A percentile compares a stretch with the other conserved stretches of the same genome.
Evolutionary conservation across 2,797 vertebrate genomes (phyloP).

Genomic region (Brachymystax lenok): DNA sequence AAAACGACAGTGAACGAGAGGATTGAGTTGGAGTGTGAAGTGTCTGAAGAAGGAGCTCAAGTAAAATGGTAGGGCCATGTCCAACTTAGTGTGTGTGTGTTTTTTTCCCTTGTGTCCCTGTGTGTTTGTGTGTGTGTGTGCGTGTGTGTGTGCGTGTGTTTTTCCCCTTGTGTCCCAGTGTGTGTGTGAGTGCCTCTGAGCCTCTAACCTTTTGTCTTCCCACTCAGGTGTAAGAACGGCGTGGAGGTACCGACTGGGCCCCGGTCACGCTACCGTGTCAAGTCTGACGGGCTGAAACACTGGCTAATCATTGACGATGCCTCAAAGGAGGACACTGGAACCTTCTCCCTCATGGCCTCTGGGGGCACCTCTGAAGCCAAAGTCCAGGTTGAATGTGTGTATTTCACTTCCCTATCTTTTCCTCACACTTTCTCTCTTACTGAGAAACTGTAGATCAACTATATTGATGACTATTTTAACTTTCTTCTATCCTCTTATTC

Average conservation of each 20-base stretch:
- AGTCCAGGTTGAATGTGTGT: constrained; percentile 87
- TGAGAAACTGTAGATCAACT: constrained; percentile 6
- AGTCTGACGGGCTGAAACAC: constrained; percentile 91
- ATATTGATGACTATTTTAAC: background rate
- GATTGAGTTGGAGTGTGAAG: constrained; percentile 94
- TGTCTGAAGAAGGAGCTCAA: constrained; percentile 93
- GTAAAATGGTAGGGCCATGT: constrained; percentile 88
- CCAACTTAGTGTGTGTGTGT: background rate
- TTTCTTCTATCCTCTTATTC: background rate
- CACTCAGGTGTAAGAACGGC: constrained; percentile 93
- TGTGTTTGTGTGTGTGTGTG: background rate
- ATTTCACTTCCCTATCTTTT: background rate
- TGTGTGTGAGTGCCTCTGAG: constrained; percentile 10
- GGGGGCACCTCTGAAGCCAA: constrained; percentile 89
- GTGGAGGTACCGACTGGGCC: constrained; percentile 90
- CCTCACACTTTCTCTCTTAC: background rate
- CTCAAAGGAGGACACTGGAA: constrained; percentile 87
- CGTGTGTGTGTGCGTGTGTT: background rate
- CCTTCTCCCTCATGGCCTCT: constrained; percentile 91
- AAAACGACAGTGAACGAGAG: constrained; percentile 92
- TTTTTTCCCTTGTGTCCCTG: background rate
- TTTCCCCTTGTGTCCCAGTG: background rate
- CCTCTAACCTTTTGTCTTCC: background rate
- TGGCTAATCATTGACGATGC: constrained; percentile 92
- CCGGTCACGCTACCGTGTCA: constrained; percentile 88